phyloP scores from a whole-genome alignment of 2,113 vertebrate species.

The Leucoraja erinaceus region DNA sequence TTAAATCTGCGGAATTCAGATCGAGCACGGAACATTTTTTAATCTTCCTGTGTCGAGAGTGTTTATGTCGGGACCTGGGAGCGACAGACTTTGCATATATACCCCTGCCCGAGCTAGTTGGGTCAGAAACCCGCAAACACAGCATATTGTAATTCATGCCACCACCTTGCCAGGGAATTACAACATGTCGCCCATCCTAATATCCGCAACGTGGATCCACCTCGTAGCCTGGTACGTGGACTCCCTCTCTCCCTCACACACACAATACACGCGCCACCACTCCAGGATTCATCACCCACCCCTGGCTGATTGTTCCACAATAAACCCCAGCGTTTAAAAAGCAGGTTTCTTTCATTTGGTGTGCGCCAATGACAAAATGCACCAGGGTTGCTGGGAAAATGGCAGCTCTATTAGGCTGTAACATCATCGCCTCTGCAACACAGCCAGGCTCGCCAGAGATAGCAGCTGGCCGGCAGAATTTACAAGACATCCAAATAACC shows the following conservation, averaged over 20 bases:
- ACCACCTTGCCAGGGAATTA: neutral
- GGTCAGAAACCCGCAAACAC: neutral
- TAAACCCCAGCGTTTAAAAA: neutral
- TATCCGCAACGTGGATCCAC: neutral
- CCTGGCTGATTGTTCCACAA: neutral
- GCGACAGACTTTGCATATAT: neutral
- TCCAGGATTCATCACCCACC: neutral
- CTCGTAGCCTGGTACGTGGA: neutral
- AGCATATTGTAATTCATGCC: neutral
- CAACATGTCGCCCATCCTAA: constrained; percentile 20
- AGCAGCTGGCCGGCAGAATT: neutral
- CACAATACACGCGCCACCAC: neutral
- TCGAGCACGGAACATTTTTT: neutral
- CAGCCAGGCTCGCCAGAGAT: neutral
- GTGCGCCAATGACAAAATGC: neutral
- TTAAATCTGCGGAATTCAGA: neutral
- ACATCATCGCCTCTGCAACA: neutral
- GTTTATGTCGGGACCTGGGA: neutral
- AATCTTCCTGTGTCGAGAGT: neutral
- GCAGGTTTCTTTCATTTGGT: neutral
- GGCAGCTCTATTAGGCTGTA: constrained; percentile 20
- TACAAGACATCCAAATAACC: neutral
- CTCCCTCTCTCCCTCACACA: no score
- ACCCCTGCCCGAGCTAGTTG: neutral
- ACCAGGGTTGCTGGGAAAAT: neutral